Conservation (phyloP, 2,888 invertebrate species). For the Catocala sponsa region DNA sequence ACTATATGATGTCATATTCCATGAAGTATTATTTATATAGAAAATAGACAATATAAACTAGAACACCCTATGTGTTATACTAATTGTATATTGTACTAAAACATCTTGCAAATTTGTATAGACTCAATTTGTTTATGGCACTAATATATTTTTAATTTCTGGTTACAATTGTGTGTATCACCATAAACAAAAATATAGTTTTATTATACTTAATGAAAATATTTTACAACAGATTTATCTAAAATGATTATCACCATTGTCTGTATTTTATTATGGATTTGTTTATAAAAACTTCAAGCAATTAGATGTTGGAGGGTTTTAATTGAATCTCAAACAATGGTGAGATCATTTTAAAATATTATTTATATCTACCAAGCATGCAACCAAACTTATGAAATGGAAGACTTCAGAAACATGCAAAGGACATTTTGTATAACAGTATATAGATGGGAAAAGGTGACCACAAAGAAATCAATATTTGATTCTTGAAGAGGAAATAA, state of each 20-base stretch:
- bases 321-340: slow-evolving; percentile 14
- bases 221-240: too few species aligned
- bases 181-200: too few species aligned
- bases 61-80: too few species aligned
- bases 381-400: slow-evolving; percentile 42
- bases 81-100: too few species aligned
- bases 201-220: too few species aligned
- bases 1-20: slow-evolving; percentile 30
- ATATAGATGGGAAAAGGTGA: slow-evolving; percentile 3
- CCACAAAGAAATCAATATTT: slow-evolving; percentile 5
- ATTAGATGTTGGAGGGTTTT: not conserved
- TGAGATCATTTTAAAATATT: slow-evolving; percentile 17
- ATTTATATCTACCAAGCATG: slow-evolving; percentile 42
- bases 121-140: too few species aligned
- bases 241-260: too few species aligned
- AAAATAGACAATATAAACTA: slow-evolving; percentile 3
- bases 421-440: not conserved
- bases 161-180: too few species aligned
- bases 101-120: too few species aligned
- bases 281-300: not conserved
- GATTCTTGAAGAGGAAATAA: slow-evolving; percentile 31
- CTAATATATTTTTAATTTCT: too few species aligned
- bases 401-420: slow-evolving; percentile 39
- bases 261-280: not conserved
- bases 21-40: slow-evolving; percentile 22